These are phyloP conservation scores for Drosophila micromelanica DNA, from an alignment of 1,140 invertebrate species.

Conservation along the genomic window DNA sequence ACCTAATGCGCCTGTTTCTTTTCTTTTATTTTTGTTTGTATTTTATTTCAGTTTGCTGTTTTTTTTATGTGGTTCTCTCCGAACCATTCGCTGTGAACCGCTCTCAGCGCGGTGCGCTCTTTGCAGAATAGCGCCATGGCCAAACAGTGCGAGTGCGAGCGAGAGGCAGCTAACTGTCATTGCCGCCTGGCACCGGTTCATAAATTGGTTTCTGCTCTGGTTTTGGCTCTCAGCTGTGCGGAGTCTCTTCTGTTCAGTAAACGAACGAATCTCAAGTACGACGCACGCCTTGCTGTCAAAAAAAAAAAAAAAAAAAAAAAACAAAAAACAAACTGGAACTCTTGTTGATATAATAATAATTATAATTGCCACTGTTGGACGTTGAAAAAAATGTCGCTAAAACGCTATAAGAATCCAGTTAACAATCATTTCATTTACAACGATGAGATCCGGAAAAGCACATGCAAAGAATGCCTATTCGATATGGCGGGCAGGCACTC, in stretches of 20 bases:
- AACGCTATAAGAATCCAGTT: slow-evolving; percentile 47
- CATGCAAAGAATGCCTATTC: slow-evolving; percentile 52
- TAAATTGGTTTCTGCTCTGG: slow-evolving; percentile 55
- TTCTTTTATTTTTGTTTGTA: slow-evolving; percentile 5
- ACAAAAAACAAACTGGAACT: no score
- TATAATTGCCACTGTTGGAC: neutral
- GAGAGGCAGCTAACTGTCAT: slow-evolving; percentile 25
- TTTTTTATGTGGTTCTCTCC: slow-evolving; percentile 25
- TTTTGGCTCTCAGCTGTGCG: slow-evolving; percentile 36
- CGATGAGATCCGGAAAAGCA: slow-evolving; percentile 53
- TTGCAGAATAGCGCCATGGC: slow-evolving; percentile 23
- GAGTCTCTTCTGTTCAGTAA: slow-evolving; percentile 43
- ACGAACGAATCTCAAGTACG: slow-evolving; percentile 45
- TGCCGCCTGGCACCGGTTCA: slow-evolving; percentile 53
- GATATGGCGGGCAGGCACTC: slow-evolving; percentile 62
- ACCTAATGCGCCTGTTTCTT: slow-evolving; percentile 15
- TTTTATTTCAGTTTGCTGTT: slow-evolving; percentile 5
- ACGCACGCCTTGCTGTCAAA: slow-evolving; percentile 33
- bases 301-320: no score
- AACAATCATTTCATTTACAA: slow-evolving; percentile 52
- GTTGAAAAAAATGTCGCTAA: slow-evolving; percentile 33
- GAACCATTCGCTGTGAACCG: slow-evolving; percentile 57
- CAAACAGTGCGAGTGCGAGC: slow-evolving; percentile 10
- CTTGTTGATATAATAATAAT: neutral
- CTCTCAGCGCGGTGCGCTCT: slow-evolving; percentile 34